These are phyloP conservation scores for Caracal caracal DNA, from an alignment of 2,113 vertebrate species.

Conservation along the genomic window DNA sequence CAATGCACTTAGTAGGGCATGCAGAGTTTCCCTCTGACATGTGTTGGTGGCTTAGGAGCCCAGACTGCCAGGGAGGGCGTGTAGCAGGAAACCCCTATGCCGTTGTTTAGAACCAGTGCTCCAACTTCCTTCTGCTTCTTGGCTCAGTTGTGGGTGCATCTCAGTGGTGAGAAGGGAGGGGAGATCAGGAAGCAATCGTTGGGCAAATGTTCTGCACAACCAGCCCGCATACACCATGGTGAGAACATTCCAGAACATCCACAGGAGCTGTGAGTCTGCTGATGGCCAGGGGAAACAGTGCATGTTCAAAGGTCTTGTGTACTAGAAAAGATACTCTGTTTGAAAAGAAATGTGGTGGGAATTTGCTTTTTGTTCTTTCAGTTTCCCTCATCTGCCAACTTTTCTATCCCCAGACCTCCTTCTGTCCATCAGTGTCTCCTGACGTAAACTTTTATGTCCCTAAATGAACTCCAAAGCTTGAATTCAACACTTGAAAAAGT, in stretches of 20 bases:
- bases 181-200: background rate
- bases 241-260: background rate
- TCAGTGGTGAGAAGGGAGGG: background rate
- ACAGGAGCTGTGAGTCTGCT: background rate
- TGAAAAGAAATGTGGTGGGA: slow-evolving; percentile 61
- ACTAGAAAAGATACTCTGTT: slow-evolving; percentile 60
- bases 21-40: background rate
- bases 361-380: slow-evolving; percentile 65
- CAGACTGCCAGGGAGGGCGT: background rate
- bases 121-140: background rate
- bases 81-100: too few species aligned
- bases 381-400: slow-evolving; percentile 60
- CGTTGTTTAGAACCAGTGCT: accelerated
- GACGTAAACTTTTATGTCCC: background rate
- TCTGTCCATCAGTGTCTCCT: background rate
- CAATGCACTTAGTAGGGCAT: background rate
- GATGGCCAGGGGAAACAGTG: background rate
- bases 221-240: accelerated
- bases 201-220: background rate
- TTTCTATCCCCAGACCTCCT: background rate
- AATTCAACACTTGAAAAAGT: background rate
- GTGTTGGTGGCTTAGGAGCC: accelerated
- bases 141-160: too few species aligned
- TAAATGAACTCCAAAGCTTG: background rate
- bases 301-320: slow-evolving; percentile 42